These are phyloP conservation scores for Cyclopterus lumpus DNA, from an alignment of 2,797 vertebrate genomes.

Conservation along the genomic window DNA sequence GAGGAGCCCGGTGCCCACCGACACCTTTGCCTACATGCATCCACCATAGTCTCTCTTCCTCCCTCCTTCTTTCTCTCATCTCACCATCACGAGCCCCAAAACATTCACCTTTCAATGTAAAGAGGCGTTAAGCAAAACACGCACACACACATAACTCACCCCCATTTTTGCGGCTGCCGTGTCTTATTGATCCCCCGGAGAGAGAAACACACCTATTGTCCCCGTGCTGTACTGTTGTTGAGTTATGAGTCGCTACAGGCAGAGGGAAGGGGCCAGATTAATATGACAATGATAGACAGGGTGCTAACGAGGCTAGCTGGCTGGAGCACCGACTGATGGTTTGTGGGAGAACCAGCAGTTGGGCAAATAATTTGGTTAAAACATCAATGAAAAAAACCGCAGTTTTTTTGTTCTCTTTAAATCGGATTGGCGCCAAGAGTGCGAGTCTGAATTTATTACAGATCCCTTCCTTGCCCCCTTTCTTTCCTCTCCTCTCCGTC, in stretches of 20 bases:
- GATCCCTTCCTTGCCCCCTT: slow-evolving; percentile 57
- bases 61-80: slow-evolving; percentile 21
- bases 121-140: slow-evolving; percentile 31
- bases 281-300: slow-evolving; percentile 68
- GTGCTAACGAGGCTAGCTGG: slow-evolving; percentile 68
- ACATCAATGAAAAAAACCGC: slow-evolving; percentile 12
- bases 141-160: slow-evolving; percentile 83
- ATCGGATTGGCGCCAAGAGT: slow-evolving; percentile 80
- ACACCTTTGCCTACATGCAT: slow-evolving; percentile 57
- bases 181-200: slow-evolving; percentile 55
- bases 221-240: slow-evolving; percentile 45
- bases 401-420: slow-evolving; percentile 33
- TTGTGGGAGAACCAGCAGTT: background rate
- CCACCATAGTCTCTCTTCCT: slow-evolving; percentile 51
- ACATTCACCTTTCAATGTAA: slow-evolving; percentile 39
- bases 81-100: slow-evolving; percentile 38
- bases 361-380: slow-evolving; percentile 8
- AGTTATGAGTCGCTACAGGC: slow-evolving; percentile 67
- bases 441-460: slow-evolving; percentile 62
- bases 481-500: slow-evolving; percentile 62
- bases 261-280: slow-evolving; percentile 60
- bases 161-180: slow-evolving; percentile 78
- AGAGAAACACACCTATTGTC: slow-evolving; percentile 70
- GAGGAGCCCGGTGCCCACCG: slow-evolving; percentile 25
- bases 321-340: slow-evolving; percentile 28